Evolutionary conservation across 1,140 invertebrate genomes (phyloP), one percentile per base, ranked within the genome.

Genomic region (Dendroctonus valens): DNA sequence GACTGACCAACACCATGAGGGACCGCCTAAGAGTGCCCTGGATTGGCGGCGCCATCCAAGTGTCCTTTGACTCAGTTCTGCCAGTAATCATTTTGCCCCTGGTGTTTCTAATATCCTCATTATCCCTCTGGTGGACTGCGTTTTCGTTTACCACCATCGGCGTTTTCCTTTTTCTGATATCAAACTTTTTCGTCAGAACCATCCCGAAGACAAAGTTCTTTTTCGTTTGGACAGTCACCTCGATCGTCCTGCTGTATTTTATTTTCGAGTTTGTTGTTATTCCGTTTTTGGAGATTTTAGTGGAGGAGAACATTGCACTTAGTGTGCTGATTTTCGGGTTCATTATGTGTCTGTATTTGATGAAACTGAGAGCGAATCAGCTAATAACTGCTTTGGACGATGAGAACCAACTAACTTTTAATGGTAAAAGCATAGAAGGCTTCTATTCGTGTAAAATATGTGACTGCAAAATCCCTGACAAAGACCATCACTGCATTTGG

Each of bases 251-350:
- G 68, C 74, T 90, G 70, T 85, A 88, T 74, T 70, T 85, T 7
- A 80, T 89, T n/a, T 89, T 88, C 78, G 85, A 89, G 75, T 71
- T 84, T 26, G 79, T 78, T 64, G 83, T 89, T 12, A 81, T 89
- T 41, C 83, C 83, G 44, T 76, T 86, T 50, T 74, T 89, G 51
- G 85, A 89, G 75, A 88, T 90, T 65, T 79, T 87, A 38, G 82
- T 83, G 7, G 81, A 86, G 57, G 89, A 91, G 72, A 88, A 90
- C 76, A 77, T 85, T 58, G 72, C 84, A 38, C 84, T 89, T 64
- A 79, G 87, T 12, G 41, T 84, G 5, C 77, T 87, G 38, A 79
- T 88, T 15, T 67, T 81, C 0, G 79, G 81, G 15, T 84, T 83
- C 49, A 76, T 85, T 49, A 82, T 80, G 67, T 88, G 82, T 69